phyloP scores from a whole-genome alignment of 2,113 vertebrate genomes.

The Mesocricetus auratus region DNA sequence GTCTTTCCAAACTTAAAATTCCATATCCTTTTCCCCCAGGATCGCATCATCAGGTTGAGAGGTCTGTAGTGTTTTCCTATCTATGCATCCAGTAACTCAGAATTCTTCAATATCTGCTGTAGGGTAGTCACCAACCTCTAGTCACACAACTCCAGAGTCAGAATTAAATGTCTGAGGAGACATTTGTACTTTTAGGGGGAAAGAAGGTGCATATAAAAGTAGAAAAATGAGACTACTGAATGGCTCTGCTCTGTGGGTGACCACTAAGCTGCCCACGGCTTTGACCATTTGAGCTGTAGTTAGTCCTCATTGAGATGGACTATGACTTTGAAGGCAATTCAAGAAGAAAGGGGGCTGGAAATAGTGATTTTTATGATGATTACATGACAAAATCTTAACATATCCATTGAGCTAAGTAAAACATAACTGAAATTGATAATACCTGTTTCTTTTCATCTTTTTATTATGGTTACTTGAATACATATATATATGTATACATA shows the following conservation, averaged over 20 bases:
- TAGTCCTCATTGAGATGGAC: not conserved
- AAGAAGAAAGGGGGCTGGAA: not conserved
- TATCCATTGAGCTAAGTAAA: conserved; percentile 31
- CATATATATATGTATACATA: not conserved
- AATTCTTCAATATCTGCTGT: not conserved
- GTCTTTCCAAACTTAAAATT: conserved; percentile 19
- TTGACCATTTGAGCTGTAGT: not conserved
- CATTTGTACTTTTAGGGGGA: not conserved
- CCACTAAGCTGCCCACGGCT: not conserved
- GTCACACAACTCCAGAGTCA: not conserved
- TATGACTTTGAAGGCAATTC: conserved; percentile 23
- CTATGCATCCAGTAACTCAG: not conserved
- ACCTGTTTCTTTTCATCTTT: not conserved
- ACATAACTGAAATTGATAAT: conserved; percentile 25
- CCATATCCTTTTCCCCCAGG: not conserved
- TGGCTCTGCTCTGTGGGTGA: not conserved
- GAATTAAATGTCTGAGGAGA: not conserved
- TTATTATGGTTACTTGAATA: conserved; percentile 12
- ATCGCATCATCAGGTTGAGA: not conserved
- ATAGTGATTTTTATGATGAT: conserved; percentile 23
- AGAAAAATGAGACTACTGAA: not conserved
- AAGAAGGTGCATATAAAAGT: not conserved
- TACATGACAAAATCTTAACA: not conserved
- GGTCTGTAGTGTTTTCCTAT: conserved; percentile 23
- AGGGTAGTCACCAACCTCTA: not conserved